Percentiles rank a stretch among this genome's conserved stretches.
Conservation (phyloP, 2,113 vertebrate genomes). For the Elephas maximus region DNA sequence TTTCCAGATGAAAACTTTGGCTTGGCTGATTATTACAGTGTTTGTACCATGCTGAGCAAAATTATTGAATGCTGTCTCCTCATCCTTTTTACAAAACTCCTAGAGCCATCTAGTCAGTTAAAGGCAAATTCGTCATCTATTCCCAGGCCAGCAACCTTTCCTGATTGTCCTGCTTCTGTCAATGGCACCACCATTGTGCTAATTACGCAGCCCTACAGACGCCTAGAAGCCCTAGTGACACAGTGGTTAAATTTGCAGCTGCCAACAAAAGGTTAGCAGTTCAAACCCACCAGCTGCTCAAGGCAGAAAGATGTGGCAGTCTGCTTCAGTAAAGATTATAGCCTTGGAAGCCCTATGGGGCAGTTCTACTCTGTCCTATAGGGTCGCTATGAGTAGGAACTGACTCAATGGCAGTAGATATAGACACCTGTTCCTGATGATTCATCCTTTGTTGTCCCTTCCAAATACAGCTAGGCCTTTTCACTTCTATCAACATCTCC, state of each 20-base stretch:
- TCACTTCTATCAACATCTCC: not conserved
- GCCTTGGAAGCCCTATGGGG: not conserved
- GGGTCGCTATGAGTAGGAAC: not conserved
- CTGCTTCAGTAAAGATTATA: not conserved
- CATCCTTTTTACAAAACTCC: not conserved
- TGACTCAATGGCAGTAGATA: not conserved
- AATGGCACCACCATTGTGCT: not conserved
- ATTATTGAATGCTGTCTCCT: not conserved
- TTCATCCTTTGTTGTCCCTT: not conserved
- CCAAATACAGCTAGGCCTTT: not conserved
- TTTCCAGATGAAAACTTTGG: slow-evolving; percentile 38
- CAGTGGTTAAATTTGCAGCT: not conserved
- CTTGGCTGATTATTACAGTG: slow-evolving; percentile 19
- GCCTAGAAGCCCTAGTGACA: not conserved
- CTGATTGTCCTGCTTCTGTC: not conserved
- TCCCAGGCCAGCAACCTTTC: not conserved
- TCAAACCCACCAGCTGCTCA: not conserved
- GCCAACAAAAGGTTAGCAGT: not conserved
- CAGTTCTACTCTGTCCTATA: too few relatives aligned
- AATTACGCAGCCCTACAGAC: not conserved
- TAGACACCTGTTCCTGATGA: not conserved
- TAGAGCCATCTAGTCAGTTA: not conserved
- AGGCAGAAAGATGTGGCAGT: not conserved
- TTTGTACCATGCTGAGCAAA: slow-evolving; percentile 40
- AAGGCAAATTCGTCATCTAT: not conserved